Evolutionary conservation across 1,140 invertebrate genomes (phyloP).

Genomic region (Heliconius nattereri): DNA sequence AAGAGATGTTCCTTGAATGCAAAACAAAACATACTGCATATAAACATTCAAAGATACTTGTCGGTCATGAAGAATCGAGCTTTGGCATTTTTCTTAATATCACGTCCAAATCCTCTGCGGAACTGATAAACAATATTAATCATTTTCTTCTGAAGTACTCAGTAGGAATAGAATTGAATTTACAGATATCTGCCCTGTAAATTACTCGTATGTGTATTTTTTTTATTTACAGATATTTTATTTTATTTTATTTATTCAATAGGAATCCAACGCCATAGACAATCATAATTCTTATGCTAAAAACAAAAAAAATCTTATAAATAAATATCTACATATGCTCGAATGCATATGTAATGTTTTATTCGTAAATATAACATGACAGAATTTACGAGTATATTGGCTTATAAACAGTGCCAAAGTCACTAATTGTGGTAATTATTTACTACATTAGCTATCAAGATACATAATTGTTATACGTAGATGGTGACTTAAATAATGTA

Average conservation of each 20-base stretch:
- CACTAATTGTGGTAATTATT: slow-evolving; percentile 22
- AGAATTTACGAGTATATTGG: slow-evolving; percentile 8
- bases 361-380: slow-evolving; percentile 7
- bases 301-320: too few species aligned
- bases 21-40: slow-evolving; percentile 1
- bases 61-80: not conserved
- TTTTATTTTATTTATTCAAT: too few species aligned
- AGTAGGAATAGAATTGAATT: too few species aligned
- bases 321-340: not conserved
- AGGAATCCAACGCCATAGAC: too few species aligned
- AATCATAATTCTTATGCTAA: too few species aligned
- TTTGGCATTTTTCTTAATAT: not conserved
- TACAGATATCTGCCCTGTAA: not conserved
- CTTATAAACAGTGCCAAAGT: slow-evolving; percentile 22
- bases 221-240: not conserved
- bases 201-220: not conserved
- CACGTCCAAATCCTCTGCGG: not conserved
- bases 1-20: not conserved
- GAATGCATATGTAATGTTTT: not conserved
- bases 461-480: not conserved
- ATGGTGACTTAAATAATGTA: not conserved
- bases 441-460: slow-evolving; percentile 10
- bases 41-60: not conserved
- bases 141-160: not conserved
- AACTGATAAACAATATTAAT: not conserved